Evolutionary conservation across 2,113 vertebrate genomes (phyloP), one percentile per base, ranked within the genome.

Genomic region (Cryptotis parvus): DNA sequence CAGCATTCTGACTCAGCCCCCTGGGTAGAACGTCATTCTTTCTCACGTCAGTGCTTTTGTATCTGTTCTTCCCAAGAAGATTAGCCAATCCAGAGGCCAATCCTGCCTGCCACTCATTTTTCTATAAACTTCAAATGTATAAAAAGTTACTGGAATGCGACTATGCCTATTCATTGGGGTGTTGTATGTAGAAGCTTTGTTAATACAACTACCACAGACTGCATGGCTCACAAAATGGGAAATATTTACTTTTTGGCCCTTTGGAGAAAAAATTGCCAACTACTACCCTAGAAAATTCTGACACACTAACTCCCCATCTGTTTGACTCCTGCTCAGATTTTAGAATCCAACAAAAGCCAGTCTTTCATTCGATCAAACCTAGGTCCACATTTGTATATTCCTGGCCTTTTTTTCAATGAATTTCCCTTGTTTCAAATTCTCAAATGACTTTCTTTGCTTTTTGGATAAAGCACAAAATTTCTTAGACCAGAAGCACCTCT

Each of bases 81-180:
- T 14, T n/a, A 6, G 15, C 12, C 35, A 29, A 20, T 15, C 37
- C 69, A 90, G 6, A 41, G 81, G 24, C 39, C 8, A 68, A 29
- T 37, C 18, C 55, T 52, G 24, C 83, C n/a, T 45, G 52, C 31
- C 7, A 20, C 31, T 61, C 73, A 22, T 35, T 66, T 89, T 20
- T 82, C 3, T 49, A 66, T 68, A 86, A 78, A 85, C 18, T 43
- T 9, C 45, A 10, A n/a, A n/a, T n/a, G n/a, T n/a, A n/a, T n/a
- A n/a, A n/a, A n/a, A n/a, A n/a, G 69, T 82, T 65, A 77, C 20
- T 90, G 33, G 66, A 90, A 74, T n/a, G 5, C 68, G 80, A 37
- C 29, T 65, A 49, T 9, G 26, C 3, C 27, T n/a, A 1, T n/a
- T 45, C n/a, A 18, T 31, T 76, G 74, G 55, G 14, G 31, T 70